phyloP scores from a whole-genome alignment of 2,797 vertebrate genomes.

The Aulostomus chinensis region DNA sequence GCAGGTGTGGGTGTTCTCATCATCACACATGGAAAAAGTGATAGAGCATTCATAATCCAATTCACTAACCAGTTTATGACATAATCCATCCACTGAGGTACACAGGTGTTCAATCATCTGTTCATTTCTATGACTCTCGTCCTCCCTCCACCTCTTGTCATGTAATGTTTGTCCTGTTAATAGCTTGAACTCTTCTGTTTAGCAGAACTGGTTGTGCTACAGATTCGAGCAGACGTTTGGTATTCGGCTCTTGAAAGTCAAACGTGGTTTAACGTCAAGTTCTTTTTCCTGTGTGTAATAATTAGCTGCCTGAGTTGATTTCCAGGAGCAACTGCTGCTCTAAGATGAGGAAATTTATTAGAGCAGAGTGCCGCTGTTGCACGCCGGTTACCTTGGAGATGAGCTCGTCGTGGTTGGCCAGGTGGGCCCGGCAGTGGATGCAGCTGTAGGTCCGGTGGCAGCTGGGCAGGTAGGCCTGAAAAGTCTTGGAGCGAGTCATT shows the following conservation, averaged over 20 bases:
- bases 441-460: constrained; percentile 99
- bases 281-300: neutral
- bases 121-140: constrained; percentile 13
- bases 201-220: too few relatives aligned
- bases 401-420: constrained; percentile 98
- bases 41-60: constrained; percentile 58
- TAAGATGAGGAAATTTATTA: constrained; percentile 3
- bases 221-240: too few relatives aligned
- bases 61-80: constrained; percentile 42
- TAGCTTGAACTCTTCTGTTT: too few relatives aligned
- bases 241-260: too few relatives aligned
- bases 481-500: constrained; percentile 95
- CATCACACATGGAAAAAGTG: constrained; percentile 41
- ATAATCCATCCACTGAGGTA: constrained; percentile 36
- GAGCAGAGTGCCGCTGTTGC: neutral
- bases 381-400: constrained; percentile 93
- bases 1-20: constrained; percentile 21
- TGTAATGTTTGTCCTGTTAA: too few relatives aligned
- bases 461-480: constrained; percentile 96
- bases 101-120: constrained; percentile 30
- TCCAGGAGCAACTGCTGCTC: neutral
- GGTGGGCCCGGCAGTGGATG: constrained; percentile 97
- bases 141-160: neutral
- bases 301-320: neutral
- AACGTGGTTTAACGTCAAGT: neutral